These are phyloP conservation scores for Diplosoma virens DNA, from an alignment of 23 tunicate genomes.

Conservation along the genomic window DNA sequence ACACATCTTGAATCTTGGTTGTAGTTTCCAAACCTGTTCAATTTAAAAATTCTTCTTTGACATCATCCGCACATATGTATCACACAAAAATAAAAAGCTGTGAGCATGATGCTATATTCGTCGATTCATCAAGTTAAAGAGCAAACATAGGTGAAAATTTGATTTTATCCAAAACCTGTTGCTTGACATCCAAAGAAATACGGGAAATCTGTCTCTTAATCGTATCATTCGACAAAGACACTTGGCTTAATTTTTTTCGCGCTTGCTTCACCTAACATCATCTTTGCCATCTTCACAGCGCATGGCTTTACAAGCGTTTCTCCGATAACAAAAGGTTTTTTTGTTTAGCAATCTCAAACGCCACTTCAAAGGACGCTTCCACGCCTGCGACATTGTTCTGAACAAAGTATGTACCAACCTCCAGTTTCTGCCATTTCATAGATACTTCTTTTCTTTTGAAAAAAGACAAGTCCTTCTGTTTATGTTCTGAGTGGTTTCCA, in stretches of 20 bases:
- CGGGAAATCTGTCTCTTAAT: not conserved
- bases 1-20: slow-evolving; percentile 13
- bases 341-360: not conserved
- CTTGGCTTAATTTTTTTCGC: not conserved
- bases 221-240: not conserved
- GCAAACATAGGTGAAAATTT: not conserved
- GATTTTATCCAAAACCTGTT: not conserved
- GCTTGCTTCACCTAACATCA: not conserved
- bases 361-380: not conserved
- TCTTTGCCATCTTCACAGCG: no score
- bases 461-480: not conserved
- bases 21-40: slow-evolving; percentile 25
- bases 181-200: not conserved
- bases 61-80: not conserved
- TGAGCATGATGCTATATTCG: no score
- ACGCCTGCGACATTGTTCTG: not conserved
- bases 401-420: not conserved
- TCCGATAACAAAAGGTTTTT: no score
- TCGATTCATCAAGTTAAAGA: not conserved
- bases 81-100: not conserved
- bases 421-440: slow-evolving; percentile 6
- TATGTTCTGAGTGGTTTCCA: not conserved
- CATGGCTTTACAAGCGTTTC: no score
- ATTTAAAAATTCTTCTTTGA: slow-evolving; percentile 32
- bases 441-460: slow-evolving; percentile 6